These are phyloP conservation scores for Scaptomyza polygonia DNA, from an alignment of 2,888 invertebrate genomes.

Conservation along the genomic window DNA sequence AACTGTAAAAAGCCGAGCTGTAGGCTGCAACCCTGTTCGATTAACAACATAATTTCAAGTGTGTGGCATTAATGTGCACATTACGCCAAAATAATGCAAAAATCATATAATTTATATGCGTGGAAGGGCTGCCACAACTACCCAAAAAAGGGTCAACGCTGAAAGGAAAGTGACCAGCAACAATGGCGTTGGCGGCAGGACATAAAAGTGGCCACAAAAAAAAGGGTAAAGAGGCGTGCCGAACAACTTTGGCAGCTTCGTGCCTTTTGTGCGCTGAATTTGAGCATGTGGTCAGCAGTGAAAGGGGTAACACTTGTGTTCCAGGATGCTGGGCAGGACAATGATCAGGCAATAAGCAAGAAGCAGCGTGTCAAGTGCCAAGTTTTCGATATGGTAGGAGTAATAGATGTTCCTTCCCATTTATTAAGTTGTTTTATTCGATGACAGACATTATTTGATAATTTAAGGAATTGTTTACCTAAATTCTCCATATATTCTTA, in stretches of 20 bases:
- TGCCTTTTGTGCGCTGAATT: conserved; percentile 61
- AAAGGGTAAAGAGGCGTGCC: conserved; percentile 65
- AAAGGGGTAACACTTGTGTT: conserved; percentile 47
- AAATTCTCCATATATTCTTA: neutral
- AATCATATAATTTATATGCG: conserved; percentile 74
- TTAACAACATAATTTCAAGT: conserved; percentile 79
- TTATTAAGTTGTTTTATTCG: conserved; percentile 16
- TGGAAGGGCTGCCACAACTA: conserved; percentile 50
- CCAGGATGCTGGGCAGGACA: conserved; percentile 32
- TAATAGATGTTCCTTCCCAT: neutral
- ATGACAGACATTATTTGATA: neutral
- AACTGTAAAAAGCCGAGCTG: conserved; percentile 5
- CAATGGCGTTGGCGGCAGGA: conserved; percentile 22
- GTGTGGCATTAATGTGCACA: conserved; percentile 76
- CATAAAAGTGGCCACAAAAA: conserved; percentile 69
- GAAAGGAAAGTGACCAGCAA: conserved; percentile 56
- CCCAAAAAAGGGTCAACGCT: conserved; percentile 12
- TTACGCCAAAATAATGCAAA: conserved; percentile 79
- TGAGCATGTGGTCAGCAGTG: conserved; percentile 67
- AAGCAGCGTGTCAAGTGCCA: conserved; percentile 18
- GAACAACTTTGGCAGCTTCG: conserved; percentile 11
- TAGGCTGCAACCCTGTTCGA: conserved; percentile 46
- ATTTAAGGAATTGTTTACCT: conserved; percentile 4
- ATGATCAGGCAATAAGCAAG: conserved; percentile 2
- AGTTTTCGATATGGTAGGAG: neutral